These are phyloP conservation scores for Excalfactoria chinensis DNA, from an alignment of 2,113 vertebrate species.

Conservation along the genomic window DNA sequence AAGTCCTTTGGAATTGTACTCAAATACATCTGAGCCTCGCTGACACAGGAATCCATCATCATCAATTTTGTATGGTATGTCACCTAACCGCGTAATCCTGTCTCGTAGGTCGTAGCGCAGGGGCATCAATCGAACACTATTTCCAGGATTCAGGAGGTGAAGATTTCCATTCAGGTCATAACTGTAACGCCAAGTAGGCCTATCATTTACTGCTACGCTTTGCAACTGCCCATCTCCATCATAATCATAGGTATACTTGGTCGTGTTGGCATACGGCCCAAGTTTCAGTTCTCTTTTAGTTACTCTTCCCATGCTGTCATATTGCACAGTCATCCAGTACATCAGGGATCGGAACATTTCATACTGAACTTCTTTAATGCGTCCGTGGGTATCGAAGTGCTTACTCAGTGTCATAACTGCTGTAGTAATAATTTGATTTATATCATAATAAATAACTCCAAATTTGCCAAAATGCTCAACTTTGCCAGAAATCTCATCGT, in stretches of 20 bases:
- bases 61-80: conserved; percentile 94
- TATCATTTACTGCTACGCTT: conserved; percentile 95
- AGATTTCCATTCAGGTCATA: conserved; percentile 98
- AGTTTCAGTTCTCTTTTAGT: conserved; percentile 98
- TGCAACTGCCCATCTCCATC: conserved; percentile 96
- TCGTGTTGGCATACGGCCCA: conserved; percentile 97
- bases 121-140: conserved; percentile 92
- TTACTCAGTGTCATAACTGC: conserved; percentile 99
- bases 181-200: conserved; percentile 98
- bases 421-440: conserved; percentile 98
- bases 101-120: conserved; percentile 96
- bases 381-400: conserved; percentile 97
- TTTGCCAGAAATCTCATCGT: conserved; percentile 98
- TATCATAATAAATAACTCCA: conserved; percentile 98
- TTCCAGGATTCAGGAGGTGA: conserved; percentile 93
- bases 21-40: conserved; percentile 91
- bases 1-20: conserved; percentile 98
- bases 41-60: conserved; percentile 96
- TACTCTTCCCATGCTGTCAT: conserved; percentile 97
- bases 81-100: conserved; percentile 93
- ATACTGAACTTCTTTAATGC: conserved; percentile 98
- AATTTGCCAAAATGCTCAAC: conserved; percentile 99
- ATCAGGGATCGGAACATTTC: conserved; percentile 98
- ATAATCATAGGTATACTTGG: conserved; percentile 97
- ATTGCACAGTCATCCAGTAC: conserved; percentile 99